These are phyloP conservation scores for Eulimnadia texana DNA, from an alignment of 1,140 invertebrate genomes.

Conservation along the genomic window DNA sequence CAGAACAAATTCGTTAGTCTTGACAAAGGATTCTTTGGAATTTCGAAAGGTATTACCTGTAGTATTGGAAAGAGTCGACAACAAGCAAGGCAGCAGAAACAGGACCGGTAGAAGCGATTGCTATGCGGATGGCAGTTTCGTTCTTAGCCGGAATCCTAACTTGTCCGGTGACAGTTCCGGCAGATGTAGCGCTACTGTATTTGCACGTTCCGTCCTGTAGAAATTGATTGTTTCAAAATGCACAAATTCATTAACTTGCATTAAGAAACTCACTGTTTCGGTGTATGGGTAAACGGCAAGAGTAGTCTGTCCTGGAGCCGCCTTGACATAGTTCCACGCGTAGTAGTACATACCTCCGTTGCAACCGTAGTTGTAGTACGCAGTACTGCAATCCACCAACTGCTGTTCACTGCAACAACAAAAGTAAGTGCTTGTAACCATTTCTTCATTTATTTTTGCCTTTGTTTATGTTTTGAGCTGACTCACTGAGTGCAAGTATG, in stretches of 20 bases:
- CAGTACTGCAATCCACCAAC: conserved; percentile 41
- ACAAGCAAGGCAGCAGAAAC: neutral
- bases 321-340: conserved; percentile 11
- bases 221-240: neutral
- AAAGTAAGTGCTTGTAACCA: too few relatives aligned
- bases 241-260: neutral
- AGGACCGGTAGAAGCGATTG: neutral
- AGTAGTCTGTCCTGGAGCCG: neutral
- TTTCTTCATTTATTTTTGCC: too few relatives aligned
- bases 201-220: neutral
- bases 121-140: neutral
- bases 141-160: neutral
- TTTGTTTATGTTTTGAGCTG: too few relatives aligned
- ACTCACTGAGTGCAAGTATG: too few relatives aligned
- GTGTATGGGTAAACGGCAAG: conserved; percentile 14
- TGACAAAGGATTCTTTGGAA: too few relatives aligned
- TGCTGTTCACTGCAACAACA: conserved; percentile 45
- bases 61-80: neutral
- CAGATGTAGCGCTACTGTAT: neutral
- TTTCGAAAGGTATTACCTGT: too few relatives aligned
- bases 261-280: conserved; percentile 20
- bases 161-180: neutral
- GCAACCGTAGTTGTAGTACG: conserved; percentile 47
- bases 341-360: conserved; percentile 37
- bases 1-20: too few relatives aligned